These are phyloP conservation scores for Lepilemur ruficaudatus DNA, from an alignment of 2,797 vertebrate genomes.

Conservation along the genomic window DNA sequence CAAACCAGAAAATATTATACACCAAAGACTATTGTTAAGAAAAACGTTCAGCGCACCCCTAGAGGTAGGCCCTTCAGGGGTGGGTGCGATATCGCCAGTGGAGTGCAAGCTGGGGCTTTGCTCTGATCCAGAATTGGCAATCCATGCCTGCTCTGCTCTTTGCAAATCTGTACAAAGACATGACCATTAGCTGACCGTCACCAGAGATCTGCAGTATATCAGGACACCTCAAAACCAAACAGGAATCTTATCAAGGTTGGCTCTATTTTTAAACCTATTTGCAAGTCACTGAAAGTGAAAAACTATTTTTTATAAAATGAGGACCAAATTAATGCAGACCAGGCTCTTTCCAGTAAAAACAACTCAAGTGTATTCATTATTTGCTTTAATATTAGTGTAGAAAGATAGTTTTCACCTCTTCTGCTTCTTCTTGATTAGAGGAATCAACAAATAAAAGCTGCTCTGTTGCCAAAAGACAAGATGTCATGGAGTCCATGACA, in stretches of 20 bases:
- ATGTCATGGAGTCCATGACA: neutral
- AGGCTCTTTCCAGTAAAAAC: conserved; percentile 57
- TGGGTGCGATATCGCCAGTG: conserved; percentile 82
- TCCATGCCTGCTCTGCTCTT: conserved; percentile 84
- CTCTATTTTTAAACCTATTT: conserved; percentile 35
- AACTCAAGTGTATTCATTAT: neutral
- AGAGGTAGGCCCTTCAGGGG: conserved; percentile 85
- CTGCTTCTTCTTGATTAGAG: conserved; percentile 61
- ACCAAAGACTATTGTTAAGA: conserved; percentile 11
- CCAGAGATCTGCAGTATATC: neutral
- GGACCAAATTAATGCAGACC: conserved; percentile 34
- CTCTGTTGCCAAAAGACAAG: neutral
- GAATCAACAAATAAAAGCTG: neutral
- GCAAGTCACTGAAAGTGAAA: neutral
- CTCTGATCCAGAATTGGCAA: conserved; percentile 83
- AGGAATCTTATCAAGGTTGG: neutral
- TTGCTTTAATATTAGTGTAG: conserved; percentile 45
- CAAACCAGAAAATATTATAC: conserved; percentile 24
- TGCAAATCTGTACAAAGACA: conserved; percentile 81
- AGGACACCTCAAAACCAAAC: conserved; percentile 40
- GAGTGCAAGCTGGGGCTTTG: conserved; percentile 81
- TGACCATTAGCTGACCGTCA: neutral
- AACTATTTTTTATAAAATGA: neutral
- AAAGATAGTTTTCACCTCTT: conserved; percentile 49
- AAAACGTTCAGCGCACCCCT: conserved; percentile 81